A percentile compares a stretch with the other conserved stretches of the same genome.
Conservation (phyloP, 2,888 invertebrate species). For the Scaeva pyrastri region DNA sequence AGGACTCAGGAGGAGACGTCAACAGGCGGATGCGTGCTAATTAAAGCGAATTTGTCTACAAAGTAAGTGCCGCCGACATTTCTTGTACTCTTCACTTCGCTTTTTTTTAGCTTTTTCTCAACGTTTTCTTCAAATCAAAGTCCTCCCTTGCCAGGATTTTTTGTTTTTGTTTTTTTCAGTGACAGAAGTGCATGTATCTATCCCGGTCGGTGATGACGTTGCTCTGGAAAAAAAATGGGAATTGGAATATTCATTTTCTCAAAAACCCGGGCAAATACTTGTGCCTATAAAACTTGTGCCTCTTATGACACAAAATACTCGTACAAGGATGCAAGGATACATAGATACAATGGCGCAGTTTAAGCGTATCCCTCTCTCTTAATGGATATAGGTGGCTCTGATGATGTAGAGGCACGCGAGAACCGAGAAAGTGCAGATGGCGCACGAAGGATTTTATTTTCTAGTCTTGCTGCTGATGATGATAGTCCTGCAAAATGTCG, state of each 20-base stretch:
- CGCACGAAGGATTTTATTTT: conserved; percentile 33
- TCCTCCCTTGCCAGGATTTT: background rate
- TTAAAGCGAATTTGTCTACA: conserved; percentile 75
- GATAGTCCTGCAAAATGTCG: conserved; percentile 60
- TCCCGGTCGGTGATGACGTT: too few relatives aligned
- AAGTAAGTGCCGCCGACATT: conserved; percentile 74
- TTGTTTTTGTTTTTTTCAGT: background rate
- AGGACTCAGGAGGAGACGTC: conserved; percentile 65
- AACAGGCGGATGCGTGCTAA: conserved; percentile 76
- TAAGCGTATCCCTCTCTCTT: conserved; percentile 43
- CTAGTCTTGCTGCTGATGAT: conserved; percentile 21
- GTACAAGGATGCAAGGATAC: conserved; percentile 55
- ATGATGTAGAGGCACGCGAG: conserved; percentile 40
- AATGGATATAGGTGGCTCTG: conserved; percentile 13
- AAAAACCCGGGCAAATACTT: conserved; percentile 24
- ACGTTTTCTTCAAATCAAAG: conserved; percentile 28
- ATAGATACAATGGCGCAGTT: conserved; percentile 64
- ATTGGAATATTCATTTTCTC: conserved; percentile 45
- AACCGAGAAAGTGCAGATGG: conserved; percentile 60
- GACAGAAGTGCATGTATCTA: background rate
- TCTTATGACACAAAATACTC: conserved; percentile 41
- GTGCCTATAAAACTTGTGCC: background rate
- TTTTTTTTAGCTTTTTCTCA: conserved; percentile 20
- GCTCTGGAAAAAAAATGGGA: conserved; percentile 47
- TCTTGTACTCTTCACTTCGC: conserved; percentile 47